A percentile compares a stretch with the other conserved stretches of the same genome.
These are phyloP conservation scores for Liposcelis brunnea DNA, from an alignment of 2,888 invertebrate genomes.

Conservation along the genomic window DNA sequence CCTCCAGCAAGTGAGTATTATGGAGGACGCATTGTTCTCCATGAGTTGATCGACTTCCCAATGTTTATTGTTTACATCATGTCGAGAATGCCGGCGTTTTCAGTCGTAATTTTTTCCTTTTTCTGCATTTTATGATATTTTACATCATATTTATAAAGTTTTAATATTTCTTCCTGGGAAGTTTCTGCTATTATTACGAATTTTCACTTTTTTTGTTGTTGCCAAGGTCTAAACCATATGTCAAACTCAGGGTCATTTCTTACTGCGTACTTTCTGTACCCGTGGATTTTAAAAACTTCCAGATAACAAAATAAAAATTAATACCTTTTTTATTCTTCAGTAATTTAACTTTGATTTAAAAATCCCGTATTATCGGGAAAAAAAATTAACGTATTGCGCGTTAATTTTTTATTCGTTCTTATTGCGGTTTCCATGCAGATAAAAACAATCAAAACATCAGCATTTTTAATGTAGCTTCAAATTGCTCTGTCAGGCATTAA, in stretches of 20 bases:
- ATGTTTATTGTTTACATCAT: constrained; percentile 11
- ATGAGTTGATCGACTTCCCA: neutral
- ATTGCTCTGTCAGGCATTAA: neutral
- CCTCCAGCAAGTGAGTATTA: constrained; percentile 65
- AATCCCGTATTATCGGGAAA: no score
- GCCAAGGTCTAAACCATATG: neutral
- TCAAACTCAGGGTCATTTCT: neutral
- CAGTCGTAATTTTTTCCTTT: constrained; percentile 8
- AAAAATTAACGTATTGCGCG: no score
- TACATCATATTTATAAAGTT: no score
- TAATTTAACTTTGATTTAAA: no score
- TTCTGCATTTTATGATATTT: no score
- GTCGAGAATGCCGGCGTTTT: neutral
- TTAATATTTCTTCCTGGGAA: no score
- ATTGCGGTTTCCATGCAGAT: neutral
- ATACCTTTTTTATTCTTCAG: no score
- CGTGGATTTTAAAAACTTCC: no score
- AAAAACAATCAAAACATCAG: neutral
- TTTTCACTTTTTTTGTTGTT: neutral
- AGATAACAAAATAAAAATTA: no score
- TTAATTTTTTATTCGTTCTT: no score
- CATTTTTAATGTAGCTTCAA: neutral
- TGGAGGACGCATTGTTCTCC: constrained; percentile 14
- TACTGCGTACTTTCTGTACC: neutral
- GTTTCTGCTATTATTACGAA: no score